Percentiles rank a stretch among this genome's conserved stretches.
Evolutionary conservation across 2,888 invertebrate species (phyloP).

Genomic region (Protodeltote pygarga): DNA sequence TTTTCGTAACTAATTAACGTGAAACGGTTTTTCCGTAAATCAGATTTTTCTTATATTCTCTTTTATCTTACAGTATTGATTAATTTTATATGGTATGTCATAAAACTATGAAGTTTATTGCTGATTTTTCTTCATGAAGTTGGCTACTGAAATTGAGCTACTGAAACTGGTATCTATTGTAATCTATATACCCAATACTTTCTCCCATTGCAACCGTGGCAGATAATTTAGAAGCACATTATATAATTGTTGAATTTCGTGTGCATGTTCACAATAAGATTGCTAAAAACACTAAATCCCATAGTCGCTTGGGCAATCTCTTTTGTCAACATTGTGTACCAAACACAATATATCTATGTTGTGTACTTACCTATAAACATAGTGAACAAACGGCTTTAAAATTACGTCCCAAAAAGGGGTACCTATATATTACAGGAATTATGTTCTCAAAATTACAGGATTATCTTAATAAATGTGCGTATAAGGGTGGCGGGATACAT

Average conservation of each 20-base stretch:
- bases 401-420: constrained; percentile 37
- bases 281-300: no score
- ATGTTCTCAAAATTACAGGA: constrained; percentile 57
- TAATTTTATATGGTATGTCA: not conserved
- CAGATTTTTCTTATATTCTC: constrained; percentile 35
- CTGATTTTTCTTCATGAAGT: no score
- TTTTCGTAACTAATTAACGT: constrained; percentile 60
- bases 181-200: no score
- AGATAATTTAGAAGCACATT: no score
- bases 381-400: constrained; percentile 11
- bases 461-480: constrained; percentile 62
- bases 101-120: no score
- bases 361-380: not conserved
- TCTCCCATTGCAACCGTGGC: no score
- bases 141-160: no score
- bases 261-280: no score
- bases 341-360: not conserved
- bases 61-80: constrained; percentile 22
- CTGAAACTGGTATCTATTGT: no score
- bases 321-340: no score
- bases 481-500: constrained; percentile 57
- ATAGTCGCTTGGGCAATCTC: no score
- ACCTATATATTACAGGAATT: constrained; percentile 55
- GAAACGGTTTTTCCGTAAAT: constrained; percentile 43
- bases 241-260: no score